Conservation (phyloP, 2,113 vertebrate species). For the Isichthys henryi region DNA sequence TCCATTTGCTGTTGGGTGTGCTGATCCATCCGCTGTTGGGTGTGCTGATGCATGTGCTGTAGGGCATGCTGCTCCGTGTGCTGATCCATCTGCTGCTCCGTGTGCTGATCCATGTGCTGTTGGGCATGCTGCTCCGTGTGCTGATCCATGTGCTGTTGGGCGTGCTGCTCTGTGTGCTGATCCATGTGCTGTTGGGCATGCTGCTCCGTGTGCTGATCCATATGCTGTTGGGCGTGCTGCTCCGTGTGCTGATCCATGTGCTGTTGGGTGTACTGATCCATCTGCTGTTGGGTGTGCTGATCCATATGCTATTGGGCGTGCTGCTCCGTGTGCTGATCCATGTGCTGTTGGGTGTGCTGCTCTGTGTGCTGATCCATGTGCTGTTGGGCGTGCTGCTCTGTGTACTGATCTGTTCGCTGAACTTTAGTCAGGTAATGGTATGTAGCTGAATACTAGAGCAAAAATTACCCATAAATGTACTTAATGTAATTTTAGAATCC, state of each 20-base stretch:
- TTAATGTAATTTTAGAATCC: not conserved
- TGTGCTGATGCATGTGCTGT: not conserved
- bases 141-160: not conserved
- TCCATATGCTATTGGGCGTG: no score
- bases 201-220: not conserved
- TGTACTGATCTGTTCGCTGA: not conserved
- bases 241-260: not conserved
- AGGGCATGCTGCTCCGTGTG: no score
- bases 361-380: not conserved
- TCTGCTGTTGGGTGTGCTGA: no score
- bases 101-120: no score
- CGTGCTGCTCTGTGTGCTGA: not conserved
- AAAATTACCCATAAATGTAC: not conserved
- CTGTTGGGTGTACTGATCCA: not conserved
- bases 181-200: not conserved
- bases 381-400: not conserved
- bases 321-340: no score
- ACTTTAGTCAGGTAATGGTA: not conserved
- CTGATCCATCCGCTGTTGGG: no score
- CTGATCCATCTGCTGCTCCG: no score
- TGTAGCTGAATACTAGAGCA: not conserved
- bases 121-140: no score
- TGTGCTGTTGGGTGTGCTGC: not conserved
- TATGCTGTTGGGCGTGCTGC: not conserved
- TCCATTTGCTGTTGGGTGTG: no score